Evolutionary conservation across 2,888 invertebrate genomes (phyloP), one percentile per base, ranked within the genome.

Genomic region (Rhopalosiphum nymphaeae): DNA sequence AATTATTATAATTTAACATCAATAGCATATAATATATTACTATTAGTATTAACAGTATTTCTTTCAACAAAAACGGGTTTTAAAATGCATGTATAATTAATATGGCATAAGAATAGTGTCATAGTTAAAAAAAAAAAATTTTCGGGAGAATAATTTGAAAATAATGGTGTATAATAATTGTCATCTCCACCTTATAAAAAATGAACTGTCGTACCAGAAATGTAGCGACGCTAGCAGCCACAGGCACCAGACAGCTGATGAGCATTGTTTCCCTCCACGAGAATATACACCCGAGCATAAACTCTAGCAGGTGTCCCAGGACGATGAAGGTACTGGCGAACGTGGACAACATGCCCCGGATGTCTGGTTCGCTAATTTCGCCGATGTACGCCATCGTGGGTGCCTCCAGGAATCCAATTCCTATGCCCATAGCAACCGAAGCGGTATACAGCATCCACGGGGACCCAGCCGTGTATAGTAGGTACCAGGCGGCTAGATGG

Each of bases 371-470:
- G 95, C 97, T 97, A 78, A 97, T 96, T 96, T 97, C 97, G 3
- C 97, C 97, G n/a, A 97, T 96, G 94, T 97, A 97, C 1, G 97
- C 97, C n/a, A 97, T 96, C 2, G 97, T 96, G 0, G 97, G 97
- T 0, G 97, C 97, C 95, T 97, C 97, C 97, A 97, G 97, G 36
- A 97, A 96, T 0, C 97, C 97, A 7, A 96, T 95, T 95, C 97
- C 97, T 10, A 97, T 96, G 0, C 97, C 97, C 94, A 97, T 95
- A 44, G 97, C 95, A 0, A 96, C 96, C 86, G 96, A 96, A 0
- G 96, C 97, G 0, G 96, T 95, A 95, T 96, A 97, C 93, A 97
- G 95, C 0, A 96, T 96, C 2, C 96, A 96, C 1, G 96, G 96
- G 56, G 96, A 95, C 96, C 96, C 96, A 0, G 97, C 96, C 91